These are phyloP conservation scores for Diplazon laetatorius DNA, from an alignment of 2,888 invertebrate species.

Conservation along the genomic window DNA sequence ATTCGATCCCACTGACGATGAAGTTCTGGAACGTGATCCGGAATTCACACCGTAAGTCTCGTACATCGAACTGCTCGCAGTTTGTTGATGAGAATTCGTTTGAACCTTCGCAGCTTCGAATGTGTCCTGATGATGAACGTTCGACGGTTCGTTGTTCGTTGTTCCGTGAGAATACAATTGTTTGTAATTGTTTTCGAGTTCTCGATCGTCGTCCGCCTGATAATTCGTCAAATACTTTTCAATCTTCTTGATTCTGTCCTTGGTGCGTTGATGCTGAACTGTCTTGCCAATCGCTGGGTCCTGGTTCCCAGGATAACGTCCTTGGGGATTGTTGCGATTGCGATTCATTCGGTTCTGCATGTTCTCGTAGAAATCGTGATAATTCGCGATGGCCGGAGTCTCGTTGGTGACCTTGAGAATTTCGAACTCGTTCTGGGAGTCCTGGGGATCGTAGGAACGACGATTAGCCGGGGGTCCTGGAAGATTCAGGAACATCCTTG, in stretches of 20 bases:
- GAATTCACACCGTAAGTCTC: conserved; percentile 51
- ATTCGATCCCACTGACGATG: conserved; percentile 66
- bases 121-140: conserved; percentile 59
- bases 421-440: conserved; percentile 76
- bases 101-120: conserved; percentile 70
- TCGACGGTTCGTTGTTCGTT: conserved; percentile 48
- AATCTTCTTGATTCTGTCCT: conserved; percentile 67
- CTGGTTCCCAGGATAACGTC: conserved; percentile 17
- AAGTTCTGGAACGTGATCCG: conserved; percentile 44
- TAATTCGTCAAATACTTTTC: conserved; percentile 70
- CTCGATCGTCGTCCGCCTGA: conserved; percentile 48
- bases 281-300: conserved; percentile 5
- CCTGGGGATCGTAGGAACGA: conserved; percentile 74
- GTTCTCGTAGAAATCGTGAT: conserved; percentile 76
- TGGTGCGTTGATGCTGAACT: conserved; percentile 49
- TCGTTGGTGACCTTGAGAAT: conserved; percentile 78
- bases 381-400: conserved; percentile 79
- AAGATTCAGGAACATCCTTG: conserved; percentile 73
- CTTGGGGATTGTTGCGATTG: conserved; percentile 12
- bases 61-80: conserved; percentile 51
- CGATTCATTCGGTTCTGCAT: conserved; percentile 59
- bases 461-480: conserved; percentile 71
- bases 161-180: conserved; percentile 62
- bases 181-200: conserved; percentile 49
- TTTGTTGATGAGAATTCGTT: conserved; percentile 67